Percentiles rank a stretch among this genome's conserved stretches.
Conservation (phyloP, 2,888 invertebrate genomes). For the Proisotoma minuta region DNA sequence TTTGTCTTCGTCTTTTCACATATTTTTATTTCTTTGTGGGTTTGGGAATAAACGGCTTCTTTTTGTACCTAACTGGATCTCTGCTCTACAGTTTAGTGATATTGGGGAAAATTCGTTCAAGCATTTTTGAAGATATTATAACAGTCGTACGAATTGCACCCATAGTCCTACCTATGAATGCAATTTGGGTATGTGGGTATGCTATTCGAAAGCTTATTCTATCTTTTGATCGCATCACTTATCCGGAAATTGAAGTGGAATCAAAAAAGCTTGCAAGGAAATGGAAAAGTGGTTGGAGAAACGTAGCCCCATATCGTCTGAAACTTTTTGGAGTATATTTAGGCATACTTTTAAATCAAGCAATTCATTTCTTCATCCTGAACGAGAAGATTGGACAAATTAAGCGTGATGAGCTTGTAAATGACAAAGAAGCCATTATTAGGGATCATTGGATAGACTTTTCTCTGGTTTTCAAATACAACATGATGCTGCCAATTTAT, state of each 20-base stretch:
- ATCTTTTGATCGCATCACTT: constrained; percentile 2
- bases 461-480: neutral
- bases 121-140: neutral
- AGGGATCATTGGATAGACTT: neutral
- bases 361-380: neutral
- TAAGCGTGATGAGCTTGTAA: neutral
- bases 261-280: neutral
- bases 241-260: neutral
- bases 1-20: neutral
- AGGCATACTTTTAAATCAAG: neutral
- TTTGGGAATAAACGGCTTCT: neutral
- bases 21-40: neutral
- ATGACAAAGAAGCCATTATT: neutral
- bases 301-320: neutral
- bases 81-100: neutral
- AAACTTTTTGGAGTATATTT: neutral
- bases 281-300: neutral
- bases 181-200: constrained; percentile 3
- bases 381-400: neutral
- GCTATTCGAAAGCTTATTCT: neutral
- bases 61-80: neutral
- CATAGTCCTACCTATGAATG: neutral
- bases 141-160: neutral
- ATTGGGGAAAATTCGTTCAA: neutral
- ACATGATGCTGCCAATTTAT: constrained; percentile 34